Conservation (phyloP, 2,888 invertebrate species). For the Tolmerus cingulatus region DNA sequence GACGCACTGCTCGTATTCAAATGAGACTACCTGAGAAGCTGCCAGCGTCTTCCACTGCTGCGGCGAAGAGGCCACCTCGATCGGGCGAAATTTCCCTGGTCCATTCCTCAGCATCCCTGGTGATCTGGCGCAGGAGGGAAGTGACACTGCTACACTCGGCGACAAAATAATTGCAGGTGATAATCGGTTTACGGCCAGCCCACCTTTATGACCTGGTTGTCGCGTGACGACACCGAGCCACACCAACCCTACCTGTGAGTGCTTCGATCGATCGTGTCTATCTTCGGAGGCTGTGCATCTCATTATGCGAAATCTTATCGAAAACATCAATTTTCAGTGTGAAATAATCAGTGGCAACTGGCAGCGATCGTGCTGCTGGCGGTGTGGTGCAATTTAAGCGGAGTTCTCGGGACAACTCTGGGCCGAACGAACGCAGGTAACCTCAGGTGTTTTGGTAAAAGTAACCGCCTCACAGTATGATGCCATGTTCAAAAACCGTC, state of each 20-base stretch:
- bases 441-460: constrained; percentile 46
- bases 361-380: background rate
- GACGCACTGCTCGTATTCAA: constrained; percentile 2
- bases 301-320: background rate
- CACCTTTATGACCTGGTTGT: constrained; percentile 15
- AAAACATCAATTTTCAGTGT: constrained; percentile 43
- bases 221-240: background rate
- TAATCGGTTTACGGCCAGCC: constrained; percentile 1
- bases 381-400: constrained; percentile 36
- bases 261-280: background rate
- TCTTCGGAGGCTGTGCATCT: background rate
- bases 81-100: constrained; percentile 12
- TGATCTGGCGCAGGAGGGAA: background rate
- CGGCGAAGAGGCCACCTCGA: constrained; percentile 14
- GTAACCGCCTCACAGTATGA: constrained; percentile 62
- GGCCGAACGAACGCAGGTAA: constrained; percentile 36
- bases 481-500: constrained; percentile 54
- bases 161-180: background rate
- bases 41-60: constrained; percentile 36
- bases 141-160: background rate
- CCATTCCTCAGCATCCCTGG: background rate
- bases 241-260: background rate
- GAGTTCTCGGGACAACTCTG: constrained; percentile 46
- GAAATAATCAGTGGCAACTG: constrained; percentile 43
- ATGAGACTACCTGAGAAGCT: constrained; percentile 39